A percentile compares a stretch with the other conserved stretches of the same genome.
phyloP scores from a whole-genome alignment of 2,888 invertebrate genomes.

The Patella caerulea region DNA sequence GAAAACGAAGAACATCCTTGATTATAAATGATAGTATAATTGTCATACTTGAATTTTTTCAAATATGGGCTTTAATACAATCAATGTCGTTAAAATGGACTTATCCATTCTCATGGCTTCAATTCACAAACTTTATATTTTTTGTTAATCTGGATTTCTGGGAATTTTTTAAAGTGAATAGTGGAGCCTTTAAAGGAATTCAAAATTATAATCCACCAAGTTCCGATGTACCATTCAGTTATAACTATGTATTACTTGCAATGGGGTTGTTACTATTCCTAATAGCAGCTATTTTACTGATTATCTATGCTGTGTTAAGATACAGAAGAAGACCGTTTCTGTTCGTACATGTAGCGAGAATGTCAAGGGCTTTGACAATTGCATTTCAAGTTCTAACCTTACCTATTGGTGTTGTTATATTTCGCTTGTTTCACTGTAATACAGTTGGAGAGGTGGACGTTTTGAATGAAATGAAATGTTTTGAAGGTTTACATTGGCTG shows the following conservation, averaged over 20 bases:
- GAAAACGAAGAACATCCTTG: constrained; percentile 54
- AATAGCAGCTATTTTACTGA: constrained; percentile 29
- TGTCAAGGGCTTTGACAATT: constrained; percentile 53
- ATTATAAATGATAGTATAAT: constrained; percentile 56
- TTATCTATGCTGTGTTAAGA: constrained; percentile 46
- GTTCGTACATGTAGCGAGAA: constrained; percentile 54
- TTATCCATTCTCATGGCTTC: constrained; percentile 58
- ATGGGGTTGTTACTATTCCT: constrained; percentile 40
- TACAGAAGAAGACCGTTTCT: constrained; percentile 48
- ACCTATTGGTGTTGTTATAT: constrained; percentile 55
- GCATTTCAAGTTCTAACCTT: constrained; percentile 56
- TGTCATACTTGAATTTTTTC: constrained; percentile 55
- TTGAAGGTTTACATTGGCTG: constrained; percentile 55
- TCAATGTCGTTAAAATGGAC: constrained; percentile 65
- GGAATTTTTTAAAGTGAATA: constrained; percentile 61
- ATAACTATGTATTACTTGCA: constrained; percentile 49
- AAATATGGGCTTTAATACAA: constrained; percentile 63
- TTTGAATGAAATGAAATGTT: constrained; percentile 55
- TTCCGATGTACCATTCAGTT: constrained; percentile 46
- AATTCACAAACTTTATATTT: constrained; percentile 52
- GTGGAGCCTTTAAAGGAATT: constrained; percentile 50
- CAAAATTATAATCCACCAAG: constrained; percentile 57
- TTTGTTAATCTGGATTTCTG: constrained; percentile 63
- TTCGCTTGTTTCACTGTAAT: constrained; percentile 59
- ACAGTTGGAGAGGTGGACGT: constrained; percentile 49